Conservation (phyloP, 1,140 invertebrate genomes). For the Choristoneura fumiferana region DNA sequence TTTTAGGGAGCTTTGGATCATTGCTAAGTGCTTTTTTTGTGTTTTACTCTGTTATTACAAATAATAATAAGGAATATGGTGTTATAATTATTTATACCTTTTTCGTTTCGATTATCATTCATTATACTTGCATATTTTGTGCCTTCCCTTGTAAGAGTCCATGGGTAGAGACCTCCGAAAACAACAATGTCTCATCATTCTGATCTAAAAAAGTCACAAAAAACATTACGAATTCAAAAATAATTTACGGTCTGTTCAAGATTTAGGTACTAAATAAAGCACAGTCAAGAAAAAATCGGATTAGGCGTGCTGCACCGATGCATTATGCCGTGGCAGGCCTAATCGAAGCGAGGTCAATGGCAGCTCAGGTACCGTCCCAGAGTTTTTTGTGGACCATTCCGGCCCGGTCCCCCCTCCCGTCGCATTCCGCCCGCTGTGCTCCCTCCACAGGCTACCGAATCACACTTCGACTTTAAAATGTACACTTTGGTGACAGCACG, state of each 20-base stretch:
- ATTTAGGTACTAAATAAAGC: conserved; percentile 2
- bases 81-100: no score
- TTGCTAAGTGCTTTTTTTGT: no score
- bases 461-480: conserved; percentile 29
- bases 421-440: conserved; percentile 43
- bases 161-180: no score
- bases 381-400: conserved; percentile 52
- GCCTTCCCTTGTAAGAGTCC: no score
- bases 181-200: no score
- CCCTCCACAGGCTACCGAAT: conserved; percentile 50
- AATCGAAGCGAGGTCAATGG: conserved; percentile 64
- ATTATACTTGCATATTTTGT: no score
- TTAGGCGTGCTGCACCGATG: conserved; percentile 47
- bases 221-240: conserved; percentile 23
- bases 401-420: conserved; percentile 22
- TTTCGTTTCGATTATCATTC: no score
- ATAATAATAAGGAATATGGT: no score
- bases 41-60: no score
- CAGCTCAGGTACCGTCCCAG: conserved; percentile 59
- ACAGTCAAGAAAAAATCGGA: conserved; percentile 35
- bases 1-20: no score
- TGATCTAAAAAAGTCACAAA: background rate
- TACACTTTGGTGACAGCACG: conserved; percentile 13
- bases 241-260: conserved; percentile 32
- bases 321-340: conserved; percentile 45